phyloP scores from a whole-genome alignment of 2,888 invertebrate genomes.

The Shargacucullia verbasci region DNA sequence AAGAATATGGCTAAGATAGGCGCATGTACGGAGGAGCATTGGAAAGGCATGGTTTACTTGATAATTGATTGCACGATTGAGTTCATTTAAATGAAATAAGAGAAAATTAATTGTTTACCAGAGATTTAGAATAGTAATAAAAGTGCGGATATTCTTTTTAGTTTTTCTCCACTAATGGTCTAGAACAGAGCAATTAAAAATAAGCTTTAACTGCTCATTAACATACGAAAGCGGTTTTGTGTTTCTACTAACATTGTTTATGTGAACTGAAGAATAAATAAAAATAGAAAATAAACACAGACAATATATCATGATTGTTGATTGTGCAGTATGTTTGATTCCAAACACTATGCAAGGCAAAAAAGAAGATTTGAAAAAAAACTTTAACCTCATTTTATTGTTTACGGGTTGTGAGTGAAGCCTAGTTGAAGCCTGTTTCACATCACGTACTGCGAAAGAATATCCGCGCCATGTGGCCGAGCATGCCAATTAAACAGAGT shows the following conservation, averaged over 20 bases:
- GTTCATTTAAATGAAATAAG: constrained; percentile 1
- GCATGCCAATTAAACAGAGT: constrained; percentile 17
- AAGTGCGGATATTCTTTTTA: constrained; percentile 1
- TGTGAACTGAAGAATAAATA: not conserved
- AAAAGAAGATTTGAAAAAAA: too few relatives aligned
- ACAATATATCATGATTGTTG: not conserved
- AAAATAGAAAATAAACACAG: not conserved
- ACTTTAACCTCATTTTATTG: too few relatives aligned
- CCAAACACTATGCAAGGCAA: not conserved
- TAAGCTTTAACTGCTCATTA: constrained; percentile 4
- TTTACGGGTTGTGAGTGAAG: not conserved
- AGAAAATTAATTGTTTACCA: constrained; percentile 1
- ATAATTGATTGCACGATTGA: not conserved
- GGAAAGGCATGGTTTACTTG: not conserved
- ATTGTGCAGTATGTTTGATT: not conserved
- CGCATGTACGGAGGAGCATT: not conserved
- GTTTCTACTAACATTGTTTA: not conserved
- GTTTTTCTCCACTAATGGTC: not conserved
- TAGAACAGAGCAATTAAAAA: constrained; percentile 10
- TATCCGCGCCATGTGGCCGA: constrained; percentile 2
- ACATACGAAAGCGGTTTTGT: not conserved
- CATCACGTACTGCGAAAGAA: constrained; percentile 18
- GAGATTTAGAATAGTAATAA: constrained; percentile 18
- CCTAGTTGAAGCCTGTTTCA: constrained; percentile 3
- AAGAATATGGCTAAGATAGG: not conserved